Evolutionary conservation across 2,113 vertebrate genomes (phyloP), one percentile per base, ranked within the genome.

Genomic region (Mastomys natalensis): DNA sequence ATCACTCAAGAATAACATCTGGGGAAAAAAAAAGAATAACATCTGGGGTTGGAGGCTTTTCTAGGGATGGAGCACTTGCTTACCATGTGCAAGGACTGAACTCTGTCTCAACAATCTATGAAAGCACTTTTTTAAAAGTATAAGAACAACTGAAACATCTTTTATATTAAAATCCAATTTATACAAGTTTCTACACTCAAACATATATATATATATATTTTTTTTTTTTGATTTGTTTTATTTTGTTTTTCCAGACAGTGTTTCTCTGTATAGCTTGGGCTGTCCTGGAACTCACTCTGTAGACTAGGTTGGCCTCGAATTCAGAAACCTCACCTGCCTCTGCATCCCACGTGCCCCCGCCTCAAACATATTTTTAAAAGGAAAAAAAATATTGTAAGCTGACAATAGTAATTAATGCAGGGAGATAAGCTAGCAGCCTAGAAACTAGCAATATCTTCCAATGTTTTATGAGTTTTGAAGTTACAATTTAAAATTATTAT

Each of bases 371-470:
- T 34, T 88, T 93, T 80, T 29, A 37, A 68, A 70, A 70, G 37
- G 13, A 70, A 26, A 8, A 8, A 58, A 91, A 91, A n/a, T 11
- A 81, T 60, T 55, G 37, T 76, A 91, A 86, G 26, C 45, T 8
- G 29, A 53, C 45, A 91, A 78, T 62, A 53, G 29, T 88, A 78
- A 91, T n/a, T 34, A 68, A 37, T 68, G 82, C 43, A 85, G 26
- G 26, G 90, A 82, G 5, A 45, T 74, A 80, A 45, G 7, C 17
- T 55, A 89, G 66, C 76, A 94, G 40, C 48, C 53, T 87, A 96
- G 78, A 97, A 95, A 95, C 81, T 78, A 58, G 37, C 51, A 58
- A 66, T 81, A 40, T 89, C 51, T 93, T 96, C 85, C 77, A 60
- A n/a, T 78, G 70, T 93, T 94, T 89, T 73, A 10, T 88, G 45